Conservation (phyloP, 1,140 invertebrate species). For the Camponotus floridanus region DNA sequence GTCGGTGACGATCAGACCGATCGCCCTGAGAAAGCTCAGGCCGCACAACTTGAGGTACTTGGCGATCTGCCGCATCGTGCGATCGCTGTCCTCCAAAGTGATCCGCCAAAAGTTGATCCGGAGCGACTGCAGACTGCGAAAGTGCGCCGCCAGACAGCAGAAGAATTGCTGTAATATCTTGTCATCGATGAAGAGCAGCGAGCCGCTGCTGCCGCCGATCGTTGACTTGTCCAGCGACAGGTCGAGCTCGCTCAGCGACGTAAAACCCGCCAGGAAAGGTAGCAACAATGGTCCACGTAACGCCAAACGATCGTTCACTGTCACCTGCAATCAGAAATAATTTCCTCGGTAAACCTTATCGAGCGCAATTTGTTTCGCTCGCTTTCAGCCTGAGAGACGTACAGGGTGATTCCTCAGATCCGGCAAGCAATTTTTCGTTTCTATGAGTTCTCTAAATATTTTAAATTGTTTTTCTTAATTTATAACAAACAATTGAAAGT, state of each 20-base stretch:
- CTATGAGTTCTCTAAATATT: background rate
- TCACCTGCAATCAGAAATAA: constrained; percentile 80
- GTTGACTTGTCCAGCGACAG: constrained; percentile 84
- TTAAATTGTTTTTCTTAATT: background rate
- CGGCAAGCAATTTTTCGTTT: background rate
- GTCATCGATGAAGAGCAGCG: constrained; percentile 84
- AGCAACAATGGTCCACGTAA: constrained; percentile 85
- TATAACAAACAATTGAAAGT: background rate
- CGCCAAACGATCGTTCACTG: constrained; percentile 85
- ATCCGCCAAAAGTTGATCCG: constrained; percentile 85
- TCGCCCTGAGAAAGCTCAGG: constrained; percentile 82
- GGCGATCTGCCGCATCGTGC: constrained; percentile 83
- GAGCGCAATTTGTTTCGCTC: constrained; percentile 9
- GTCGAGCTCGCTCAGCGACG: constrained; percentile 86
- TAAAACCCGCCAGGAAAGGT: constrained; percentile 85
- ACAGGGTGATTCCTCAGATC: background rate
- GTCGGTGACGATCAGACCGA: constrained; percentile 82
- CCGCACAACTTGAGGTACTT: constrained; percentile 82
- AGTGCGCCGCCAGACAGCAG: constrained; percentile 80
- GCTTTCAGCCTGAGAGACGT: background rate
- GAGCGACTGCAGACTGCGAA: constrained; percentile 82
- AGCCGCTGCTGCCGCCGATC: constrained; percentile 80
- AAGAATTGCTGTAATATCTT: constrained; percentile 85
- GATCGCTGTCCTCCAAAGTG: constrained; percentile 83
- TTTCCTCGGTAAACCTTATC: constrained; percentile 18